These are phyloP conservation scores for Petrolisthes manimaculis DNA, from an alignment of 2,888 invertebrate species.

Conservation along the genomic window DNA sequence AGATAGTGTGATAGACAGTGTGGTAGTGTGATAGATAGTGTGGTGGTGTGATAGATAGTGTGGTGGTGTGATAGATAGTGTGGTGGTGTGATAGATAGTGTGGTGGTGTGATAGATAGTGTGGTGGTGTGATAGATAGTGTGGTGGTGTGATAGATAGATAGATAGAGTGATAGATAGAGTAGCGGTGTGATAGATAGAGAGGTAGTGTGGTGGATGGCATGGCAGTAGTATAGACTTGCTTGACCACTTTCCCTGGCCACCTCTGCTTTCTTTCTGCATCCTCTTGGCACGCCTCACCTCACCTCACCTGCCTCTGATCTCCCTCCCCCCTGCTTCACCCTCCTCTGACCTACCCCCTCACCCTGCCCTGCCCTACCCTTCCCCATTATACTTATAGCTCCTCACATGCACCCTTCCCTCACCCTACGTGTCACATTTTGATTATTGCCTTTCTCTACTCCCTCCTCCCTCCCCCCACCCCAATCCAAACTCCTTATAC, in stretches of 20 bases:
- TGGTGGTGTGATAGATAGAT: neutral
- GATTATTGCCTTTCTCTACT: no score
- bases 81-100: neutral
- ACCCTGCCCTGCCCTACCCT: neutral
- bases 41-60: neutral
- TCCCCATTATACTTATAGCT: neutral
- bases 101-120: neutral
- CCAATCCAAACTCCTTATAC: no score
- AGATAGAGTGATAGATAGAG: neutral
- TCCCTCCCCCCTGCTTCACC: neutral
- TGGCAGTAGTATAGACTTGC: neutral
- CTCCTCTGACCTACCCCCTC: neutral
- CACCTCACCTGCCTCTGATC: no score
- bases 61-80: neutral
- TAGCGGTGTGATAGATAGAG: neutral
- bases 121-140: neutral
- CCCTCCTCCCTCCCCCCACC: no score
- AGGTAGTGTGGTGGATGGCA: neutral
- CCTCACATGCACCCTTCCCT: no score
- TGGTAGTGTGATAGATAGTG: neutral
- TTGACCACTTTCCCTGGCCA: neutral
- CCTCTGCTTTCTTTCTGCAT: slow-evolving; percentile 1
- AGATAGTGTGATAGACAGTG: neutral
- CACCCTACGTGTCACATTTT: no score
- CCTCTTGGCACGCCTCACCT: neutral